phyloP scores from a whole-genome alignment of 2,113 vertebrate species.

The Lanius ludovicianus region DNA sequence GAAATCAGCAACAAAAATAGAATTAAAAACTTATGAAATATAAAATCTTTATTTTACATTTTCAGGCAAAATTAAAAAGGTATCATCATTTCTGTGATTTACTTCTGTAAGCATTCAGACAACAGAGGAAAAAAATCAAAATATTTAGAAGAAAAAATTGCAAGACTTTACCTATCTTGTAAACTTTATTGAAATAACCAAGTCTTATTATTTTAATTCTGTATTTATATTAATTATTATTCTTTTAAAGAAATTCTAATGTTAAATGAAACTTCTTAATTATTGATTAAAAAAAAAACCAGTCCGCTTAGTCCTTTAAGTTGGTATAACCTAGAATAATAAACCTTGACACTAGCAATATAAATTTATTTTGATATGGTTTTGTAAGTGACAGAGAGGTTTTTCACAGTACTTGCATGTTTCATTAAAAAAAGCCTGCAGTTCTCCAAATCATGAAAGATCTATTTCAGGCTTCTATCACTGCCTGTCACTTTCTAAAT shows the following conservation, averaged over 20 bases:
- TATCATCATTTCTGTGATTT: neutral
- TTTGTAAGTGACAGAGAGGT: neutral
- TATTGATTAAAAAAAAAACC: neutral
- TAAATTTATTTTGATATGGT: neutral
- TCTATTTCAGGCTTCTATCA: neutral
- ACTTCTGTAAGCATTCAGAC: neutral
- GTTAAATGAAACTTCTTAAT: neutral
- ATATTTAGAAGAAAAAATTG: neutral
- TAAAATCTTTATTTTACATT: neutral
- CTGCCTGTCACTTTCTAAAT: conserved; percentile 31
- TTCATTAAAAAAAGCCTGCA: neutral
- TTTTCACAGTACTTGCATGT: neutral
- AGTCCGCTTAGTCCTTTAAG: neutral
- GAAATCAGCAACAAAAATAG: neutral
- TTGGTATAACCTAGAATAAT: neutral
- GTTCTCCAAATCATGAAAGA: neutral
- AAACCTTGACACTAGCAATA: neutral
- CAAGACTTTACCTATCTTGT: neutral
- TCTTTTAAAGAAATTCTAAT: neutral
- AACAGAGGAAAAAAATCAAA: neutral
- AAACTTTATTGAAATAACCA: neutral
- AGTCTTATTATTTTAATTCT: neutral
- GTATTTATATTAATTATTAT: neutral
- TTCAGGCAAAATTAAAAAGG: neutral
- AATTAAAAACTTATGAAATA: neutral